Evolutionary conservation across 2,888 invertebrate genomes (phyloP).

Genomic region (Mimachlamys varia): DNA sequence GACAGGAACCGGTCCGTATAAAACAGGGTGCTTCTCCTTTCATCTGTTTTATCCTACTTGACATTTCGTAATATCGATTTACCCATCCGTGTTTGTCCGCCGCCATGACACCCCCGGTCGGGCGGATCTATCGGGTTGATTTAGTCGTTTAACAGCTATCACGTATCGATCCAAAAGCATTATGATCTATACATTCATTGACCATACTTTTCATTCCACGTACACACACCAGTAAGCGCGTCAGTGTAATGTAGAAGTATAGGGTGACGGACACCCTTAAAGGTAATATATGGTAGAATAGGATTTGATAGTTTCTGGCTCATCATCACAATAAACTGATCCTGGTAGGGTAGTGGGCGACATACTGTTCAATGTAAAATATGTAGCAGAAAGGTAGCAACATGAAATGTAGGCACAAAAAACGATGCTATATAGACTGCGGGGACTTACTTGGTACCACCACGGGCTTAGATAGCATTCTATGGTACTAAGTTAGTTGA

Average conservation of each 20-base stretch:
- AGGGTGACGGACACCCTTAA: not conserved
- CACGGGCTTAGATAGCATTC: too few species aligned
- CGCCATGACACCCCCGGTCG: constrained; percentile 19
- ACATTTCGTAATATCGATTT: constrained; percentile 26
- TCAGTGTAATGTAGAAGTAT: not conserved
- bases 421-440: not conserved
- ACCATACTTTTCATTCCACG: not conserved
- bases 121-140: constrained; percentile 19
- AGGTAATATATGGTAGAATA: not conserved
- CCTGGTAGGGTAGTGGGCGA: not conserved
- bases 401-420: not conserved
- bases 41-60: constrained; percentile 31
- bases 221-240: not conserved
- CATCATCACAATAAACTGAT: not conserved
- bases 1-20: not conserved
- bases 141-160: constrained; percentile 27
- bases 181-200: constrained; percentile 9
- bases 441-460: not conserved
- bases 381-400: not conserved
- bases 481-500: not conserved
- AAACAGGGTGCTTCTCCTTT: not conserved
- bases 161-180: not conserved
- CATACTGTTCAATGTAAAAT: not conserved
- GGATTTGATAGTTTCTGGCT: not conserved
- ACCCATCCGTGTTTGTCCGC: constrained; percentile 36